Evolutionary conservation across 2,888 invertebrate species (phyloP), one percentile per base, ranked within the genome.

Genomic region (Plusia festucae): DNA sequence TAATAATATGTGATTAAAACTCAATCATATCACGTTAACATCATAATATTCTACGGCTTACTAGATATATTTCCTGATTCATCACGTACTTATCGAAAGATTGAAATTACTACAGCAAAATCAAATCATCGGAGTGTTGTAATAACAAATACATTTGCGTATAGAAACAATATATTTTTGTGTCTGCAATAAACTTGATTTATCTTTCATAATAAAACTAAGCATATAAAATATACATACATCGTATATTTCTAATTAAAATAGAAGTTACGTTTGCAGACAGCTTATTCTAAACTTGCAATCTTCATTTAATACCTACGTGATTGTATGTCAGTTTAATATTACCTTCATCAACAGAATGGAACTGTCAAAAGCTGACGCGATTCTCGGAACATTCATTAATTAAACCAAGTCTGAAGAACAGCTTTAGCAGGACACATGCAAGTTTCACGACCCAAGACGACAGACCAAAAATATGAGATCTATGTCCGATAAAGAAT

Each of bases 321-420:
- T 77, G 64, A 85, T 83, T 78, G 76, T 60, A 79, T 73, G 80
- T 79, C 85, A 76, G 78, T 70, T 76, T 65, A 76, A 76, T 69
- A 71, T 81, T 81, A 79, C 86, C 87, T 86, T 81, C 83, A 78
- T 85, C 85, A 85, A 78, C 60, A 68, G 75, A 85, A 83, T 83
- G 79, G 76, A 82, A 76, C 81, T 85, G 85, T 83, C 85, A 84
- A 77, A 82, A 81, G 70, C 34, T 75, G 73, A 73, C 66, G 58
- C 65, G 63, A 53, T 79, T 78, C 79, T 53, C 49, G 66, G 81
- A 78, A 80, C 55, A 63, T 15, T 59, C 79, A 70, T 76, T 79
- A 71, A 79, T 78, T 61, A 65, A 60, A 32, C 53, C 16, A 53
- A 24, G 60, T 59, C 65, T 69, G 65, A 55, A 60, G 61, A 60